phyloP scores from a whole-genome alignment of 2,888 invertebrate genomes.

The Mechanitis messenoides region DNA sequence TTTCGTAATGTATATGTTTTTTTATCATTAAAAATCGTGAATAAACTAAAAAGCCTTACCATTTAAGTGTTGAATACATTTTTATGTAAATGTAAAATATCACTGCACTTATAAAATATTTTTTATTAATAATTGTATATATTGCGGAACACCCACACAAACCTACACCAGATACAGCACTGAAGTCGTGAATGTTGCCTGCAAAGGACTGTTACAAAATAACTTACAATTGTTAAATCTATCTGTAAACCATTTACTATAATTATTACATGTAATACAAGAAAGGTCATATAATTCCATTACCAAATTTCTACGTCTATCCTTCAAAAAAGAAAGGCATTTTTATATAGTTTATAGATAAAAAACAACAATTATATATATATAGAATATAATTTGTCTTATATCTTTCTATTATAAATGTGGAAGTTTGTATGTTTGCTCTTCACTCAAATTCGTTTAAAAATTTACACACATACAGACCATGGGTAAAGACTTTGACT shows the following conservation, averaged over 20 bases:
- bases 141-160: conserved; percentile 42
- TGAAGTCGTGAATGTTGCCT: conserved; percentile 44
- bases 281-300: not conserved
- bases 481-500: no score
- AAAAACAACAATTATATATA: not conserved
- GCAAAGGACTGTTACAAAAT: conserved; percentile 41
- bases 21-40: no score
- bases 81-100: not conserved
- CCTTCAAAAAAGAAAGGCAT: conserved; percentile 9
- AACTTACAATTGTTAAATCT: conserved; percentile 29
- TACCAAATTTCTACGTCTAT: not conserved
- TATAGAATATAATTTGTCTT: no score
- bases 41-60: no score
- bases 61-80: no score
- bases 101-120: not conserved
- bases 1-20: no score
- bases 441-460: no score
- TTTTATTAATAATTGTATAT: not conserved
- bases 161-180: conserved; percentile 47
- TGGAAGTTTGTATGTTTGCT: no score
- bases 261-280: not conserved
- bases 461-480: no score
- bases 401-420: no score
- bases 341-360: not conserved
- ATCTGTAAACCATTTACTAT: not conserved